phyloP scores from a whole-genome alignment of 2,888 invertebrate species.

The Oeneis ivallda region DNA sequence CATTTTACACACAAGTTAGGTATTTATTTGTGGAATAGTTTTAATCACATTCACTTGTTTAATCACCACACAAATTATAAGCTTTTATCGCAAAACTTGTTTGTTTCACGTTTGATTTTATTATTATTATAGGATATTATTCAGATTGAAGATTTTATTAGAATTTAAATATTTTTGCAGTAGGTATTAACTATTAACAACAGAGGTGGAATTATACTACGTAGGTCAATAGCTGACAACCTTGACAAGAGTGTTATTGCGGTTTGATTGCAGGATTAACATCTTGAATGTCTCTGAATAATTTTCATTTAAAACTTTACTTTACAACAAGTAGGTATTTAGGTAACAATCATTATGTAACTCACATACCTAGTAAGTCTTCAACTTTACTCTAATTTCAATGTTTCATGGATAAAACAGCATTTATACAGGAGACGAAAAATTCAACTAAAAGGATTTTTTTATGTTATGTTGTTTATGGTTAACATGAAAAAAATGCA shows the following conservation, averaged over 20 bases:
- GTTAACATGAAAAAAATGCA: too few relatives aligned
- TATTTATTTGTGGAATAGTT: too few relatives aligned
- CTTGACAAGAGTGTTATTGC: not conserved
- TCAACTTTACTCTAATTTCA: not conserved
- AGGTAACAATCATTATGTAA: too few relatives aligned
- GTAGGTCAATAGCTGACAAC: not conserved
- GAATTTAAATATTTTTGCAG: not conserved
- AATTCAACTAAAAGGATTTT: too few relatives aligned
- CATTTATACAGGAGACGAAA: too few relatives aligned
- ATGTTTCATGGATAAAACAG: too few relatives aligned
- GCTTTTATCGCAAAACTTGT: not conserved
- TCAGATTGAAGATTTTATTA: not conserved
- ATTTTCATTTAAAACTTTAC: not conserved
- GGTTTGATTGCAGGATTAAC: constrained; percentile 8
- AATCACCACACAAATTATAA: not conserved
- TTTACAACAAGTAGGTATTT: not conserved
- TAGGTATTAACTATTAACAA: constrained; percentile 5
- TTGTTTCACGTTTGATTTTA: not conserved
- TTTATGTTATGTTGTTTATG: too few relatives aligned
- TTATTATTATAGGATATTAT: too few relatives aligned
- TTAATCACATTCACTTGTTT: not conserved
- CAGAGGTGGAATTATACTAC: not conserved
- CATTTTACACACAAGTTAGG: too few relatives aligned
- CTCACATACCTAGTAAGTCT: too few relatives aligned
- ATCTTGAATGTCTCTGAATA: not conserved